phyloP scores from a whole-genome alignment of 2,888 invertebrate species.

The Cactoblastis cactorum region DNA sequence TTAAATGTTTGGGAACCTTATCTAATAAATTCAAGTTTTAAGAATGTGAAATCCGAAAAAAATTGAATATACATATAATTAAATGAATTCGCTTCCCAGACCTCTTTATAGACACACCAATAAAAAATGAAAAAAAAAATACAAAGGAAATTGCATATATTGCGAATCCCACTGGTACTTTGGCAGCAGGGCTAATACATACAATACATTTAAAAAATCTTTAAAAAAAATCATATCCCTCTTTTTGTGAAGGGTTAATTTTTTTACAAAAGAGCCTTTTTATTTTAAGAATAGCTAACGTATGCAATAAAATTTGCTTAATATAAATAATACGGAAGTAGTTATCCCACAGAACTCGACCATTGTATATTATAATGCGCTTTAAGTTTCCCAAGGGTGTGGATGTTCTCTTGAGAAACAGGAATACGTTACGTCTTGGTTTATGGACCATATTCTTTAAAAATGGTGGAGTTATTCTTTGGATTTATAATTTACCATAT shows the following conservation, averaged over 20 bases:
- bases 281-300: neutral
- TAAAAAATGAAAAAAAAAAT: no score
- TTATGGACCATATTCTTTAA: neutral
- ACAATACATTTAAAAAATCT: no score
- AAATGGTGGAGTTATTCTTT: neutral
- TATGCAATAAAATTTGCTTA: neutral
- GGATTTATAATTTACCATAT: neutral
- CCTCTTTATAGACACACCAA: no score
- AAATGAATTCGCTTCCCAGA: no score
- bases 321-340: constrained; percentile 9
- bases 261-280: constrained; percentile 1
- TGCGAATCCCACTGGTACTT: no score
- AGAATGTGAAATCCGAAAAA: no score
- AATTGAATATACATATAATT: no score
- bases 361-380: constrained; percentile 8
- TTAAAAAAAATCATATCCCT: neutral
- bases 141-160: no score
- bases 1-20: no score
- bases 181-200: no score
- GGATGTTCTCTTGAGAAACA: constrained; percentile 1
- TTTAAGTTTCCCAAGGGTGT: constrained; percentile 10
- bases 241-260: neutral
- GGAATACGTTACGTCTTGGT: neutral
- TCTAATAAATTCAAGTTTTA: no score
- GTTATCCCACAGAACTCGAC: constrained; percentile 4